Evolutionary conservation across 2,113 vertebrate species (phyloP).

Genomic region (Lathamus discolor): DNA sequence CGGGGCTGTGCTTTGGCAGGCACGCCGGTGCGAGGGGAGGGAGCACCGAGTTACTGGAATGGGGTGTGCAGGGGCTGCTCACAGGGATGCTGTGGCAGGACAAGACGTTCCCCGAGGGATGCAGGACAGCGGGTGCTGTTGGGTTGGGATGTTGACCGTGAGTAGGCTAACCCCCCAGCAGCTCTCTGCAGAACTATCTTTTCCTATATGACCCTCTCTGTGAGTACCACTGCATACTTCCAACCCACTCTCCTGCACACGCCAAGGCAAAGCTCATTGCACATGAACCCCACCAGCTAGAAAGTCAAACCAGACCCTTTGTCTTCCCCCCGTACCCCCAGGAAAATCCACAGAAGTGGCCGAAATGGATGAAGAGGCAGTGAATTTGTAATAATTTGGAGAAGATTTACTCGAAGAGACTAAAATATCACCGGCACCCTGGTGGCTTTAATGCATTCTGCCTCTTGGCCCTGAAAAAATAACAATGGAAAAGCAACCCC

Average conservation of each 20-base stretch:
- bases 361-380: background rate
- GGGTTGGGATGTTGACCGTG: accelerated
- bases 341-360: background rate
- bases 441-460: slow-evolving; percentile 36
- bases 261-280: background rate
- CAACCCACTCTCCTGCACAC: accelerated
- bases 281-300: background rate
- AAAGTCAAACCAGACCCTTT: background rate
- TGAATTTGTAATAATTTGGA: background rate
- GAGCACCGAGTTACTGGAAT: background rate
- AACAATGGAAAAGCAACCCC: slow-evolving; percentile 49
- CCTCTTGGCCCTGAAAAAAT: slow-evolving; percentile 36
- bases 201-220: accelerated
- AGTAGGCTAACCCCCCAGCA: background rate
- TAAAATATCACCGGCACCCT: background rate
- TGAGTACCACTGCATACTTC: accelerated
- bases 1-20: background rate
- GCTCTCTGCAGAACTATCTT: background rate
- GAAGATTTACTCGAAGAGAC: background rate
- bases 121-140: background rate
- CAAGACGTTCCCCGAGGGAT: background rate
- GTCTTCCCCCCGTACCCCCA: accelerated
- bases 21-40: background rate
- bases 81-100: accelerated
- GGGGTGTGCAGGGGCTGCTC: background rate